Evolutionary conservation across 2,888 invertebrate species (phyloP), one percentile per base, ranked within the genome.

Genomic region (Peribatodes rhomboidaria): DNA sequence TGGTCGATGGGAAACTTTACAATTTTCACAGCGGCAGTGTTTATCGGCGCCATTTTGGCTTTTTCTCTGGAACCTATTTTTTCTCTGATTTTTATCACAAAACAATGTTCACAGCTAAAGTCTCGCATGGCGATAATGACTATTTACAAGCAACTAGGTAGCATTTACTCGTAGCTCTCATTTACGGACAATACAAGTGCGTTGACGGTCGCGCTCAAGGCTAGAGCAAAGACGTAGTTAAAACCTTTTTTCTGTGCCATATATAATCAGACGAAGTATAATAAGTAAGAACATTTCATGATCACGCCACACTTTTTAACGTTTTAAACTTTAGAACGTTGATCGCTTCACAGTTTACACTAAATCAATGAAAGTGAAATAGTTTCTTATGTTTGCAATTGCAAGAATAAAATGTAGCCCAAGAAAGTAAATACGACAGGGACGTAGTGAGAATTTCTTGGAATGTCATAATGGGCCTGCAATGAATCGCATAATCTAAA

Each of bases 21-120:
- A 59, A 27, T 53, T 70, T 77, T 77, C 73, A 69, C 75, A 75
- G 74, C 44, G 53, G 14, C 13, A 37, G 69, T 67, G 39, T 41
- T 65, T 69, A 66, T 65, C 59, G 70, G 58, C 60, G 69, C 68
- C 73, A 70, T 73, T n/a, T 75, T 69, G 66, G 71, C 63, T 78
- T 77, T 72, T 75, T 79, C 71, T 67, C 62, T 18, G 56, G 49
- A 56, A 50, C 52, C 72, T 61, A 78, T 80, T 81, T 79, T 82
- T 73, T 66, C 49, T 16, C 39, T 20, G 61, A 56, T 70, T 69
- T 66, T 70, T 69, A 68, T 67, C 67, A 72, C 54, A 61, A 71
- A 60, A 73, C 66, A 69, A 57, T 67, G 68, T 69, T 74, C 55
- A 69, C 72, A 68, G 72, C 70, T 68, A 73, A 72, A 69, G 68